Evolutionary conservation across 2,113 vertebrate species (phyloP).

Genomic region (Leptosomus discolor): DNA sequence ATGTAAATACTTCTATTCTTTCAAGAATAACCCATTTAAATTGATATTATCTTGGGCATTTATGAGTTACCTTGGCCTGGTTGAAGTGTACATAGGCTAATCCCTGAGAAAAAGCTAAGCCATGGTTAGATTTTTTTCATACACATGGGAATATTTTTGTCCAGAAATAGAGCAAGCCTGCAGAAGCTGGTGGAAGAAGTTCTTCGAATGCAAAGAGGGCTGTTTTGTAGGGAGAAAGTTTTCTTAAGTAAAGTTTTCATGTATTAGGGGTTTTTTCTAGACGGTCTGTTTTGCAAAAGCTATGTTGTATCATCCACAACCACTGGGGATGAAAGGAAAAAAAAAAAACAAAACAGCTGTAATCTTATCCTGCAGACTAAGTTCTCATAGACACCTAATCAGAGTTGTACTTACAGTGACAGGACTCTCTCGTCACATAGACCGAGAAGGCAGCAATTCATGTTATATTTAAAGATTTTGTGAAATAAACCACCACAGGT

Average conservation of each 20-base stretch:
- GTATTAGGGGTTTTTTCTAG: neutral
- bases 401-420: neutral
- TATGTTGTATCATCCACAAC: neutral
- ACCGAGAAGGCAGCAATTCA: neutral
- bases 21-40: neutral
- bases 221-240: neutral
- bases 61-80: neutral
- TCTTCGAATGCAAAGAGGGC: neutral
- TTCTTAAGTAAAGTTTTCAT: neutral
- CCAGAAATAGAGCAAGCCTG: neutral
- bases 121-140: neutral
- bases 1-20: neutral
- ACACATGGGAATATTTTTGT: neutral
- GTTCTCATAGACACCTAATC: neutral
- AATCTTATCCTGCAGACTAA: neutral
- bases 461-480: neutral
- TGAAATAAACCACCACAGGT: neutral
- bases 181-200: neutral
- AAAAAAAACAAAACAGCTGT: neutral
- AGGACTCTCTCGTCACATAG: rapidly evolving
- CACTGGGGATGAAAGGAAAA: neutral
- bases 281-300: neutral
- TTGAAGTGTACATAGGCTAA: neutral
- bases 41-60: neutral
- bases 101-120: neutral